Base-by-base conservation (phyloP, 2,888 invertebrate genomes). In the Nephrocerus scutellatus region DNA sequence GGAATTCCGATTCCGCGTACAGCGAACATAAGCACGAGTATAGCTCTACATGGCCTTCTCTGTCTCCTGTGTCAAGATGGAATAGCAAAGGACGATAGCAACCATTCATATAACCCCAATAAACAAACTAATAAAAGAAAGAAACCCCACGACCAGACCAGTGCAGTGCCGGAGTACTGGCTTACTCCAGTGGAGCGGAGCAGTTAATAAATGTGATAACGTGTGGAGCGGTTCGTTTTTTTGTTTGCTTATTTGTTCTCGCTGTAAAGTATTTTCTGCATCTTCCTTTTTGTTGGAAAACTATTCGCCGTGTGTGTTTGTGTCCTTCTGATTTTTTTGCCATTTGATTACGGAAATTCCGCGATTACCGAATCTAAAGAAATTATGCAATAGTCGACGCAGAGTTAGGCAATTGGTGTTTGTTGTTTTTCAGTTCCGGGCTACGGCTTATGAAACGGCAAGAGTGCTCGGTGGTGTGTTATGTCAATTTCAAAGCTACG, bases 71-170 rank as follows among this genome's bases (percentile, higher is more conserved):
- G 13, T 19, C 19, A 26, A 21, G 23, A 31, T n/a, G n/a, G n/a
- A n/a, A n/a, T n/a, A n/a, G n/a, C n/a, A n/a, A n/a, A n/a, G n/a
- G 55, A 52, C 65, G 56, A 63, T 66, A 55, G 68, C 65, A 66
- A 66, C 68, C 56, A 49, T n/a, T n/a, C 51, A 50, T 53, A 59
- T 64, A 66, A 64, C 60, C 63, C 62, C 60, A 68, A 68, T 66
- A 68, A 67, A 67, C 66, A 68, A 67, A 68, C 63, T 60, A 59
- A 65, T 66, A 63, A 66, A 63, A 59, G 49, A 55, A 53, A 49
- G 49, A 49, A 48, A 41, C 26, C 25, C 15, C 36, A 36, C 25
- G 28, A 44, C 30, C 37, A 43, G 36, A 36, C 46, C 37, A 39
- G 15, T 38, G 24, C 34, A 33, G 30, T 41, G 36, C 38, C 29